Percentiles rank a stretch among this genome's conserved stretches.
Conservation (phyloP, 1,140 invertebrate species). For the Drosophila equinoxialis region DNA sequence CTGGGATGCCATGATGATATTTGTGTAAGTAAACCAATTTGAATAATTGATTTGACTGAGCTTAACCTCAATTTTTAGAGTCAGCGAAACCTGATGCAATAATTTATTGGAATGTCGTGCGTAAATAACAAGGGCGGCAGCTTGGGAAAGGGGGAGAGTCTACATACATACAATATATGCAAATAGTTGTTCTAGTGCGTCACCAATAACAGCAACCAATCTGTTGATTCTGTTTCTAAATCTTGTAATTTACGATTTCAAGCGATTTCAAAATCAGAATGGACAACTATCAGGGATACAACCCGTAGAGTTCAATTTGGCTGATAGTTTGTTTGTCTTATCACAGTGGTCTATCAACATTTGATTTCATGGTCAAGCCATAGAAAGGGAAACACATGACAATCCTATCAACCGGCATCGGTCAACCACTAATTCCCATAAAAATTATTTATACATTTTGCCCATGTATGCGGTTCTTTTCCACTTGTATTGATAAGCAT, state of each 20-base stretch:
- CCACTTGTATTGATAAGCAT: conserved; percentile 37
- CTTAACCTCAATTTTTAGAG: conserved; percentile 10
- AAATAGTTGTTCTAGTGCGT: too few species aligned
- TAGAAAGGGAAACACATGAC: conserved; percentile 30
- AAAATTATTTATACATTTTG: neutral
- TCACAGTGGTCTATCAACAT: conserved; percentile 2
- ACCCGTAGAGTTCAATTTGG: neutral
- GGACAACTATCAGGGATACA: too few species aligned
- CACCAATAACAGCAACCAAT: too few species aligned
- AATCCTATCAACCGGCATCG: conserved; percentile 36
- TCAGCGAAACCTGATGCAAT: conserved; percentile 1
- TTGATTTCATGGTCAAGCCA: conserved; percentile 23
- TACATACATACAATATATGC: too few species aligned
- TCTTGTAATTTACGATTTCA: too few species aligned
- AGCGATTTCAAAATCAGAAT: too few species aligned
- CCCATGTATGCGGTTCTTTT: neutral
- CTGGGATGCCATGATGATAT: conserved; percentile 93
- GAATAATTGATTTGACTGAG: conserved; percentile 6
- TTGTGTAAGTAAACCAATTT: conserved; percentile 86
- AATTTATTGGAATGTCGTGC: neutral
- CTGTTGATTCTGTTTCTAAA: too few species aligned
- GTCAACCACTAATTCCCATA: conserved; percentile 4
- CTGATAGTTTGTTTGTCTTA: neutral
- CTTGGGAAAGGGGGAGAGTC: neutral
- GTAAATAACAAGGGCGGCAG: neutral